Evolutionary conservation across 2,797 vertebrate species (phyloP), one percentile per base, ranked within the genome.

Genomic region (Typhlichthys subterraneus): DNA sequence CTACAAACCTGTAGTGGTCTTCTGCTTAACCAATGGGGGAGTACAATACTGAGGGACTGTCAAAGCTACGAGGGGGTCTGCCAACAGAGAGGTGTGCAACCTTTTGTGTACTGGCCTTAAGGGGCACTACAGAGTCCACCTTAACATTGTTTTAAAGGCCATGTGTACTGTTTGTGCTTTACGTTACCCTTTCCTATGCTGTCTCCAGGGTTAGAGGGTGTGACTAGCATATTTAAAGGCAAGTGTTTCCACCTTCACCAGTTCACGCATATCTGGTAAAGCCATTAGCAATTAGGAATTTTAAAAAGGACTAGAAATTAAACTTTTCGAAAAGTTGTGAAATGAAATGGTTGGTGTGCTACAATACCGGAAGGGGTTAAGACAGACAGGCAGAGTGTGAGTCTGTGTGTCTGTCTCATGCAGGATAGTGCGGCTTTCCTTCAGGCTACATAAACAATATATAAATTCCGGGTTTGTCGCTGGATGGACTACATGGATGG

Each of bases 91-190:
- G 75, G 83, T 77, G 70, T 69, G 75, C 87, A 89, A 91, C 92
- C 92, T 92, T 92, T 91, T 88, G 81, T 90, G 86, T 83, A 82
- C 71, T 67, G 79, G 77, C 83, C 81, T 75, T 76, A 72, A 89
- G 82, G 78, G 89, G 82, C 65, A 56, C 46, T 65, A 55, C 60
- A 63, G 15, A 58, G 73, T 74, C 84, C 76, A 86, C 85, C 87
- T 87, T 87, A 87, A 85, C 83, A 82, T 83, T 76, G 74, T 83
- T 90, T 90, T 92, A 92, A 93, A 92, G 90, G 91, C 88, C 91
- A 92, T 76, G 75, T 83, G 77, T 85, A 81, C 73, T 85, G 82
- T 83, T 87, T 85, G 82, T 80, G 57, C 80, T 82, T 72, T 76
- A 78, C 80, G 83, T 90, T 91, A 91, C 85, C 88, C 91, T 90